Base-by-base conservation (phyloP, 2,888 invertebrate species). In the Petrophora chlorosata region DNA sequence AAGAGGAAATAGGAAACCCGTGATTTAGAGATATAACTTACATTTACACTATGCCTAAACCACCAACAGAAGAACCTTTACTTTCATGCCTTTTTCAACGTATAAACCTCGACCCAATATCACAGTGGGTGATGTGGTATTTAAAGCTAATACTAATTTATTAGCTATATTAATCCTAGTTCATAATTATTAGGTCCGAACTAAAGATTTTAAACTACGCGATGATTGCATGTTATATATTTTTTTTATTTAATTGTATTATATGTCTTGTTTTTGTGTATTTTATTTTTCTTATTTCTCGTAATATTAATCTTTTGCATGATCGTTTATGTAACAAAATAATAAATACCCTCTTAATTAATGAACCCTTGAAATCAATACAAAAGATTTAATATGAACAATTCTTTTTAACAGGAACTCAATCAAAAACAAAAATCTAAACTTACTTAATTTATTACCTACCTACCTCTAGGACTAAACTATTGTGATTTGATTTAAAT, bases 91-190 rank as follows among this genome's bases (percentile, higher is more conserved):
- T 68, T 76, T 73, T 70, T 68, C 76, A 64, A 59, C 67, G 53
- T 55, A 61, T 63, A 32, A 47, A 63, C 57, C 73, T 70, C 86
- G 66, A 76, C 79, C 87, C 85, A 75, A 76, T 89, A 89, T 89
- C 88, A 89, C 88, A 89, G 88, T 73, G 82, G 80, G 85, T 77
- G 88, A 89, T 88, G 88, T 88, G 47, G 56, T 59, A 56, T 35
- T 48, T 44, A 47, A 40, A 52, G 41, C 52, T 55, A 55, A 36
- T 49, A 29, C 56, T 62, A 63, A 61, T 9, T 33, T 46, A 45
- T 19, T 5, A 15, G 64, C 70, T 33, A 23, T 30, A 36, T 35
- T 47, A 41, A 52, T 5, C 38, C 49, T 59, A 52, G 40, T 40
- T 13, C 34, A 43, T 30, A 12, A 44, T 23, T 29, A 54, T 44